These are phyloP conservation scores for Sorex maritimensis DNA, from an alignment of 2,797 vertebrate species.

Conservation along the genomic window DNA sequence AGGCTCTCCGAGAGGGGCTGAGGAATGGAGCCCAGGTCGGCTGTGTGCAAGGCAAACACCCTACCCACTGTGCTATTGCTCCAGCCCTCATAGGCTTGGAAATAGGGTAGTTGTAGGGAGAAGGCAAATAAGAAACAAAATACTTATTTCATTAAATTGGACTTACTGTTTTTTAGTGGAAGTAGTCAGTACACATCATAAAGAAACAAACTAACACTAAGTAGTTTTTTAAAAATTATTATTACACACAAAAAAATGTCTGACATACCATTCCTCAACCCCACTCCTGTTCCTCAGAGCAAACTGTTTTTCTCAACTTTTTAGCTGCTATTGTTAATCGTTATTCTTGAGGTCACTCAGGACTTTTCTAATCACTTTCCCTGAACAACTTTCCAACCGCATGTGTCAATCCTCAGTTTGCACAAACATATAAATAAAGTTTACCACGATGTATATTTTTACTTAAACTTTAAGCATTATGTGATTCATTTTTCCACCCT, in stretches of 20 bases:
- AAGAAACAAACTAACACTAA: background rate
- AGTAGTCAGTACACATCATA: background rate
- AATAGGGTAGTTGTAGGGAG: background rate
- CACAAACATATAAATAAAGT: background rate
- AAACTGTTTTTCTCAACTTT: conserved; percentile 26
- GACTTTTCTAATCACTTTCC: background rate
- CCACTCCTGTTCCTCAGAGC: background rate
- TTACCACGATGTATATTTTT: background rate
- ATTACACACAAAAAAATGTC: background rate
- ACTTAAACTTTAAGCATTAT: conserved; percentile 6
- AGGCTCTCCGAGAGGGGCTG: no score
- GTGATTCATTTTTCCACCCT: background rate
- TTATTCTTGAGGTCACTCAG: background rate
- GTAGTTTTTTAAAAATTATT: background rate
- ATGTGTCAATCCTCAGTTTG: background rate
- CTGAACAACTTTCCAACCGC: background rate
- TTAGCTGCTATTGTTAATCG: background rate
- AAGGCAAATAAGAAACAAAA: conserved; percentile 51
- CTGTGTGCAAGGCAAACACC: no score
- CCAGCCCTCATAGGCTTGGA: background rate
- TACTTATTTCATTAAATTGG: background rate
- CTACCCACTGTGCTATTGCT: no score
- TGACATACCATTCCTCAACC: background rate
- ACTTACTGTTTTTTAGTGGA: conserved; percentile 42
- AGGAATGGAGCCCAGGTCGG: no score